phyloP scores from a whole-genome alignment of 2,888 invertebrate genomes.

The Cerceris ruficornis region DNA sequence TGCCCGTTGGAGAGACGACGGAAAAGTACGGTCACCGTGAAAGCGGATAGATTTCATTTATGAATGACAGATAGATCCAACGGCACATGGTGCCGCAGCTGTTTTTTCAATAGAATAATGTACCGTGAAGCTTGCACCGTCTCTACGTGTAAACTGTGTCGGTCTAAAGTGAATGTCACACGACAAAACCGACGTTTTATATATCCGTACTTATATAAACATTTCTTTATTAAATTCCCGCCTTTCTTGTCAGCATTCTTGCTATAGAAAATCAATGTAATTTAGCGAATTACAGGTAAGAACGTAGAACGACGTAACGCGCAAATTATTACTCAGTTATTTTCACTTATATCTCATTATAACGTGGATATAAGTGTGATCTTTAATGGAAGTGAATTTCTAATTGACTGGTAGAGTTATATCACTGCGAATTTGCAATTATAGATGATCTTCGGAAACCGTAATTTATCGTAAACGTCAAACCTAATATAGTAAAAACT shows the following conservation, averaged over 20 bases:
- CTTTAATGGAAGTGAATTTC: too few species aligned
- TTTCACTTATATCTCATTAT: too few species aligned
- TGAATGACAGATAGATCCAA: constrained; percentile 16
- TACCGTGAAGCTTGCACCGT: background rate
- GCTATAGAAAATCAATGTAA: too few species aligned
- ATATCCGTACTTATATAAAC: background rate
- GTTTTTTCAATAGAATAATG: constrained; percentile 3
- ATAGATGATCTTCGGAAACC: too few species aligned
- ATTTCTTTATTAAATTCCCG: background rate
- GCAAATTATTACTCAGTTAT: too few species aligned
- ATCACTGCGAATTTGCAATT: too few species aligned
- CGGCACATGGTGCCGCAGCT: constrained; percentile 1
- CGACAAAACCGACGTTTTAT: background rate
- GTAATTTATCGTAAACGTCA: too few species aligned
- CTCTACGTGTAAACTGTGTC: background rate
- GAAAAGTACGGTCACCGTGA: background rate
- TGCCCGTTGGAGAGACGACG: background rate
- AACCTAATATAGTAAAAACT: too few species aligned
- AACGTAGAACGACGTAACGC: too few species aligned
- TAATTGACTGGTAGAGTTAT: too few species aligned
- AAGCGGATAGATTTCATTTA: background rate
- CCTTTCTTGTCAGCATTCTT: background rate
- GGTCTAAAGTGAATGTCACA: background rate
- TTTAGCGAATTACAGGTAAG: too few species aligned
- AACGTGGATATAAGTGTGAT: too few species aligned